These are phyloP conservation scores for Hypercompe scribonia DNA, from an alignment of 2,888 invertebrate species.

Conservation along the genomic window DNA sequence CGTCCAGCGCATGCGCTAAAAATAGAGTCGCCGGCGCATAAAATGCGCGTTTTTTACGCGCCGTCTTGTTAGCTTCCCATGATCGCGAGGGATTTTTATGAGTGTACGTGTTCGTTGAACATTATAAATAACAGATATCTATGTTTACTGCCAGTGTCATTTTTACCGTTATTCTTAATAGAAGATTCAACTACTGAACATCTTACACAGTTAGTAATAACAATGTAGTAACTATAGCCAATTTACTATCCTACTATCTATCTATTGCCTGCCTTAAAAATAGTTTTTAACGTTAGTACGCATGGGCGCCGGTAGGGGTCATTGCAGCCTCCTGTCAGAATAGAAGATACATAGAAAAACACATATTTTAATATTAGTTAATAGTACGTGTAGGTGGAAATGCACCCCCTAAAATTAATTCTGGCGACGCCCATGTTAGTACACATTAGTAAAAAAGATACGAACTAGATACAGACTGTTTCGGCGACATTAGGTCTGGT, in stretches of 20 bases:
- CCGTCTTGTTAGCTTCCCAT: constrained; percentile 76
- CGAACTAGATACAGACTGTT: not conserved
- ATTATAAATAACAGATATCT: constrained; percentile 67
- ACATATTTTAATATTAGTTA: no score
- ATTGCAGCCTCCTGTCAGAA: no score
- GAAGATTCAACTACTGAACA: not conserved
- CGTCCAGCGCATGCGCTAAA: constrained; percentile 77
- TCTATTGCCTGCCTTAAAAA: not conserved
- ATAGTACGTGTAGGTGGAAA: no score
- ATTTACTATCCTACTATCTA: no score
- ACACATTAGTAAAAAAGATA: not conserved
- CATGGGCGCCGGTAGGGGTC: no score
- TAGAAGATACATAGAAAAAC: no score
- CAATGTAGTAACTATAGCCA: not conserved
- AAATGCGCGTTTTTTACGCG: constrained; percentile 76
- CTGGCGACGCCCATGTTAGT: no score
- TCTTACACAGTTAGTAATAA: not conserved
- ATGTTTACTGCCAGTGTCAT: constrained; percentile 38
- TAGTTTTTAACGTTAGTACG: not conserved
- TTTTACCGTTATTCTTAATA: constrained; percentile 57
- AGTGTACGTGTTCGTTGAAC: constrained; percentile 63
- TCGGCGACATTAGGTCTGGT: constrained; percentile 6
- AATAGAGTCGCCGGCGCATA: constrained; percentile 77
- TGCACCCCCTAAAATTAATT: no score
- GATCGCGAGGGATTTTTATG: constrained; percentile 71